Base-by-base conservation (phyloP, 2,888 invertebrate genomes). In the Thecocarcelia acutangulata region DNA sequence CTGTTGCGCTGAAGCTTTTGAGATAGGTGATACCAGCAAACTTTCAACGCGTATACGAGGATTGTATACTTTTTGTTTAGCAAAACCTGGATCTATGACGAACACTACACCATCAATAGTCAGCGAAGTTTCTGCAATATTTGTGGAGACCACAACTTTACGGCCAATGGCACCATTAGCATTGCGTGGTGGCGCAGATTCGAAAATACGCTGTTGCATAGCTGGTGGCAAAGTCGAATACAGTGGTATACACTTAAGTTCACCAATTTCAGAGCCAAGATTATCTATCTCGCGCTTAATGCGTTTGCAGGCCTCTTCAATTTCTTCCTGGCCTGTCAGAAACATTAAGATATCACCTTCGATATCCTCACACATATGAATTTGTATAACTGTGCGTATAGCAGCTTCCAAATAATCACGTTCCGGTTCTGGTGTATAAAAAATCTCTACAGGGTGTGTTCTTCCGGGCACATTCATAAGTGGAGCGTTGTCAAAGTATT, bases 61-160 rank as follows among this genome's bases (percentile, higher is more conserved):
- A 90, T 93, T 93, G 85, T 93, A 93, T 0, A 95, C 97, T 92
- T 99, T 99, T 90, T 99, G 99, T 89, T 99, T 99, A 0, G 99
- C 98, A 91, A 99, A 99, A 11, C 99, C 99, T 0, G 99, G 99
- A 91, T 99, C 99, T 88, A 99, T 99, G 11, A 99, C 99, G 90
- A 98, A 99, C 12, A 99, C 99, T 1, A 99, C 98, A 59, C 99
- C 99, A 87, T 99, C 99, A 87, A 99, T 99, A 5, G 99, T 99
- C 24, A 99, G 91, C 0, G 99, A 99, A 0, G 99, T 99, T 92
- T 99, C 99, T 0, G 99, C 99, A 85, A 99, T 99, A 90, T 99
- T 99, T 0, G 99, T 99, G 0, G 99, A 98, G 0, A 99, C 98
- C 0, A 99, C 99, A 0, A 98, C 97, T 87, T 93, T 97, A 4